Base-by-base conservation (phyloP, 2,113 vertebrate genomes). In the Pontoporia blainvillei region DNA sequence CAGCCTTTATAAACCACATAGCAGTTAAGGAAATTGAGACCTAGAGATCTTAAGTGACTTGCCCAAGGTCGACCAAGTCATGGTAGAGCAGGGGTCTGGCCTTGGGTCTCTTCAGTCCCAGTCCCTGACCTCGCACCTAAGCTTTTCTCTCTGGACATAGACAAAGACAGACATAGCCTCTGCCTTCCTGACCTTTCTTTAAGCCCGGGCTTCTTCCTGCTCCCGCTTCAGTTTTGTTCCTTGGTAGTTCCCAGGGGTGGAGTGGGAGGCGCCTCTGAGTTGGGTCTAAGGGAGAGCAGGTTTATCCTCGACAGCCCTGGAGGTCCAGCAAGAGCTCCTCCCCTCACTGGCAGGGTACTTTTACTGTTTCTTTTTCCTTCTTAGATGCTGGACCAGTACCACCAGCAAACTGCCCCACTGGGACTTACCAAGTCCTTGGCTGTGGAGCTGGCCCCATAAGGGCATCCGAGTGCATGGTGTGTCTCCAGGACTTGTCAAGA, bases 321-420 rank as follows among this genome's bases (percentile, higher is more conserved):
- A 52, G 14, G 18, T 34, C 67, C 25, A 29, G 34, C 34, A 44
- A 83, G 88, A 62, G 34, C 2, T 29, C 14, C 29, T 36, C 17
- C 79, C 36, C 44, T 76, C 59, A 76, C 9, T 34, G 61, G 11
- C 5, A 52, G 12, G 2, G 18, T 6, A 39, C 23, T 49, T 41
- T 21, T 57, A 2, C 36, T 2, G 29, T 67, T 93, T 67, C 39
- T 12, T 81, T 71, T 34, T 34, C 62, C 34, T 75, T 79, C 78
- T 41, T 95, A 99, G 98, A 94, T 57, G 2, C 88, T 99, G 76
- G 10, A 98, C 98, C 1, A 99, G 99, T 97, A 98, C 98, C 2
- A 98, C 99, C 82, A 99, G 98, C 97, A 99, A 99, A 98, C 99
- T 98, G 0, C 98, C 99, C 96, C 99, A 81, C 97, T 99, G 90